Percentiles rank a stretch among this genome's conserved stretches.
These are phyloP conservation scores for Tyria jacobaeae DNA, from an alignment of 2,888 invertebrate species.

Conservation along the genomic window DNA sequence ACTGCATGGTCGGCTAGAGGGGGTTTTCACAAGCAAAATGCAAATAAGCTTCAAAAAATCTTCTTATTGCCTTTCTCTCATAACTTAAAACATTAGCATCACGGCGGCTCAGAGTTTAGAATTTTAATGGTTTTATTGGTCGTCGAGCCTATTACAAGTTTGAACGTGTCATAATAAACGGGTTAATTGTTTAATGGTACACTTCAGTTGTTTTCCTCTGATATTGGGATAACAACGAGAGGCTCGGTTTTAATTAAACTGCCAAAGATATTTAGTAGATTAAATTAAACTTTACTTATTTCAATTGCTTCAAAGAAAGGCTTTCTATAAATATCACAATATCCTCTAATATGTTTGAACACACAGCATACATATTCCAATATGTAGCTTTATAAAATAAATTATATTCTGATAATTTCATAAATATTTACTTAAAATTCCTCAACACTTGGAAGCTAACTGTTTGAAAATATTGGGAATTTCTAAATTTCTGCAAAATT, in stretches of 20 bases:
- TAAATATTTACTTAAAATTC: too few relatives aligned
- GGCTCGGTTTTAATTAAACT: constrained; percentile 22
- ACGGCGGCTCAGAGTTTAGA: constrained; percentile 38
- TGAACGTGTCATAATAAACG: constrained; percentile 50
- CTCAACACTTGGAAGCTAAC: too few relatives aligned
- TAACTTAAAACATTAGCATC: constrained; percentile 26
- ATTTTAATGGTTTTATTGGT: constrained; percentile 63
- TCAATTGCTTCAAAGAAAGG: constrained; percentile 5
- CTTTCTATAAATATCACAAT: not conserved
- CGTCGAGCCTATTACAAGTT: constrained; percentile 48
- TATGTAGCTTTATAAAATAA: too few relatives aligned
- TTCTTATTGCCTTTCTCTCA: constrained; percentile 9
- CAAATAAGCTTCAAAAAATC: not conserved
- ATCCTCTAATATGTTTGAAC: not conserved
- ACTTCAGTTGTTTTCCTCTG: constrained; percentile 42
- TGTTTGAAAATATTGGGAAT: too few relatives aligned
- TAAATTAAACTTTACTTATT: constrained; percentile 9
- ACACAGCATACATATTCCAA: too few relatives aligned
- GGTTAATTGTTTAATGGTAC: constrained; percentile 55
- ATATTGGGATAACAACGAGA: constrained; percentile 13
- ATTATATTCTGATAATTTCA: too few relatives aligned
- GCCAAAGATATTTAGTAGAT: constrained; percentile 11
- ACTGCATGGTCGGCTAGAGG: too few relatives aligned
- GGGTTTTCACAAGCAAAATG: too few relatives aligned
- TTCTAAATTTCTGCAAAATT: too few relatives aligned